Evolutionary conservation across 2,797 vertebrate species (phyloP), one percentile per base, ranked within the genome.

Genomic region (Myiotriccus ornatus): DNA sequence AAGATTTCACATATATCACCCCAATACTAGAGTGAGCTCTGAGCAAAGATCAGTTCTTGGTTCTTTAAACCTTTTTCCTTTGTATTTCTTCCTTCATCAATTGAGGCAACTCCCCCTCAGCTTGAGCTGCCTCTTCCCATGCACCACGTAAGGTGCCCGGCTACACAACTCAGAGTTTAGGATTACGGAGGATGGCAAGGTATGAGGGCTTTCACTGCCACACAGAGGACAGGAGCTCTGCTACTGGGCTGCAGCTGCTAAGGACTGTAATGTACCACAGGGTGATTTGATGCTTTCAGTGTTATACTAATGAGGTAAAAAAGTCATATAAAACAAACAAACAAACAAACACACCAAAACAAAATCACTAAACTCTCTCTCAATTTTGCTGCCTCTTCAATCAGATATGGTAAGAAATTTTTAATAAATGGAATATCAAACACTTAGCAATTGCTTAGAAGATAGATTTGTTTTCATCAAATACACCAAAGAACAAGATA

Each of bases 91-190:
- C 30, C 27, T 24, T 28, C 16, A 80, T 12, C 7, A 44, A 56
- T 84, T 49, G 56, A 56, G 14, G 6, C 1, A 12, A 8, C 21
- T 49, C 3, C 5, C 6, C 18, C 7, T n/a, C n/a, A 64, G 14
- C 12, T 7, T 52, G 35, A 94, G 44, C 14, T 20, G 46, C 7
- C 16, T 71, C 34, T 64, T 90, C 37, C 21, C 19, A 50, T 6
- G 12, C 14, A 55, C 13, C 3, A 0, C 7, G 8, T 39, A 47
- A 65, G 20, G 10, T 37, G 37, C 7, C 14, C 0, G 0, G 21
- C 15, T 57, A 39, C 41, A 24, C 7, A 83, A 37, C 37, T 56
- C 44, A 67, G 63, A 47, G 27, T 67, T 52, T 37, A 65, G 41
- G 37, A 35, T 30, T 84, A 19, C 0, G 4, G 57, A 15, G 52